Percentiles rank a stretch among this genome's conserved stretches.
Conservation (phyloP, 2,113 vertebrate species). For the Rhinolophus ferrumequinum region DNA sequence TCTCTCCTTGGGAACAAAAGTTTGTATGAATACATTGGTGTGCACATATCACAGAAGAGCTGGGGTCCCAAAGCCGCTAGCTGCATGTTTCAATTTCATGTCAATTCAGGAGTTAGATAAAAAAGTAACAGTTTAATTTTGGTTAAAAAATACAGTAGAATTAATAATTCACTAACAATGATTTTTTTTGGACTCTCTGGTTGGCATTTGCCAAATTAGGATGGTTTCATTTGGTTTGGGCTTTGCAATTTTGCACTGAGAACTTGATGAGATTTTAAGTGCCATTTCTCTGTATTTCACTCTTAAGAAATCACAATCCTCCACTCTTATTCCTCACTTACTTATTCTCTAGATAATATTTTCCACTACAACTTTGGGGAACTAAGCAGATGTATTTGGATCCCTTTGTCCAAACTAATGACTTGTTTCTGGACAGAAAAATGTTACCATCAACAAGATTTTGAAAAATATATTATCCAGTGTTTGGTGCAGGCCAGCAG, state of each 20-base stretch:
- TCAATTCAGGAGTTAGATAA: neutral
- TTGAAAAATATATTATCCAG: slow-evolving; percentile 73
- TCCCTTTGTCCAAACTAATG: slow-evolving; percentile 84
- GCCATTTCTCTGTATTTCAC: slow-evolving; percentile 52
- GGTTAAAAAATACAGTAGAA: neutral
- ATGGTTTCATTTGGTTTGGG: neutral
- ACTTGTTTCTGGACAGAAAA: slow-evolving; percentile 86
- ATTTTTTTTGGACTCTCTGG: neutral
- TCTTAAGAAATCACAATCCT: slow-evolving; percentile 71
- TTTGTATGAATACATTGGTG: neutral
- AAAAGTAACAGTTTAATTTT: neutral
- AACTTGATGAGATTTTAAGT: slow-evolving; percentile 65
- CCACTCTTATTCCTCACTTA: slow-evolving; percentile 45
- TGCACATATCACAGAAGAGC: neutral
- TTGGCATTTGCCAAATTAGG: neutral
- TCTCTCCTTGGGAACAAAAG: neutral
- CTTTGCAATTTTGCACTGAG: neutral
- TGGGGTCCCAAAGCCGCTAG: neutral
- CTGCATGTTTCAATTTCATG: neutral
- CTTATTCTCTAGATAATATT: slow-evolving; percentile 63
- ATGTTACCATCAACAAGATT: slow-evolving; percentile 80
- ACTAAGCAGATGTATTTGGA: slow-evolving; percentile 78
- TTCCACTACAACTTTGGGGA: slow-evolving; percentile 75
- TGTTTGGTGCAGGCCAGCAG: slow-evolving; percentile 81
- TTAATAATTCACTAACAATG: neutral